Evolutionary conservation across 2,888 invertebrate species (phyloP).

Genomic region (Tridacna gigas): DNA sequence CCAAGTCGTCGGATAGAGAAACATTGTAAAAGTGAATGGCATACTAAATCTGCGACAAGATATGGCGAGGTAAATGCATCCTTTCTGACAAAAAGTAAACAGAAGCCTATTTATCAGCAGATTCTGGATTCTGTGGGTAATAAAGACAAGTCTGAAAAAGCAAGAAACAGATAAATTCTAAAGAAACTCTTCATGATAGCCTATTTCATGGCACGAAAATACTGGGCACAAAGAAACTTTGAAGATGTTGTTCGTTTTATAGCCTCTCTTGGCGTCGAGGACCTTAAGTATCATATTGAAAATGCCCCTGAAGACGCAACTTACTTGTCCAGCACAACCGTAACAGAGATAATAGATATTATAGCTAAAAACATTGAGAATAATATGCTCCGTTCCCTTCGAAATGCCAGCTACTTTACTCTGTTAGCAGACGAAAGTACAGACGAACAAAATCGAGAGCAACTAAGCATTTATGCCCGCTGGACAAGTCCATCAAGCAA

Average conservation of each 20-base stretch:
- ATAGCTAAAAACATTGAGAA: constrained; percentile 7
- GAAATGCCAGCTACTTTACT: not conserved
- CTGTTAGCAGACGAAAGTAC: constrained; percentile 38
- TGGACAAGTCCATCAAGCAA: not conserved
- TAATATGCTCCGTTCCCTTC: not conserved
- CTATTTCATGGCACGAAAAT: constrained; percentile 24
- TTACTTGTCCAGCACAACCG: constrained; percentile 24
- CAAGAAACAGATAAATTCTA: not conserved
- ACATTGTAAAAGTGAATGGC: constrained; percentile 11
- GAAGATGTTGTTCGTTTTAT: not conserved
- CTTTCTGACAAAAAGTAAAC: no score
- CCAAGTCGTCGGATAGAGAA: constrained; percentile 25
- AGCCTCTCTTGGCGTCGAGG: constrained; percentile 42
- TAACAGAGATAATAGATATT: constrained; percentile 5
- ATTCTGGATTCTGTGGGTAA: not conserved
- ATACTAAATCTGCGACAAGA: constrained; percentile 3
- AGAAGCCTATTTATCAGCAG: constrained; percentile 10
- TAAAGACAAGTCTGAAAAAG: not conserved
- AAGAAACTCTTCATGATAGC: constrained; percentile 3
- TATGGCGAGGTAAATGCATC: not conserved
- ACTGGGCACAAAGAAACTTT: constrained; percentile 27
- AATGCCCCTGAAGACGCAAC: not conserved
- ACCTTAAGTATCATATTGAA: constrained; percentile 32
- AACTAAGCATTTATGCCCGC: constrained; percentile 28
- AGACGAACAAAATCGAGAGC: constrained; percentile 41